A percentile compares a stretch with the other conserved stretches of the same genome.
phyloP scores from a whole-genome alignment of 2,888 invertebrate genomes.

The Agrochola lota region DNA sequence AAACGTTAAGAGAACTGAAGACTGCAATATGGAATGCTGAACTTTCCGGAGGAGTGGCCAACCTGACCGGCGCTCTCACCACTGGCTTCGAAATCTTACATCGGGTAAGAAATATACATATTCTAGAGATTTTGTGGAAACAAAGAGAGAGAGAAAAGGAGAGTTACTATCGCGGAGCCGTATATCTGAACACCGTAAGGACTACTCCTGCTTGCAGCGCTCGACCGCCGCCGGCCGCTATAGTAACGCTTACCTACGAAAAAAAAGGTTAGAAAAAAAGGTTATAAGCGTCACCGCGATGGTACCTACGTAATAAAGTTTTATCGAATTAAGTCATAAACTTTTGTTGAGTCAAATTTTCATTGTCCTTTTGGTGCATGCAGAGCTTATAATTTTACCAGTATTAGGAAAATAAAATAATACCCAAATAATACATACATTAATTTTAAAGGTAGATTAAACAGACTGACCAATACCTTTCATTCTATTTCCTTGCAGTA shows the following conservation, averaged over 20 bases:
- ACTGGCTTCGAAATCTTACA: slow-evolving; percentile 97
- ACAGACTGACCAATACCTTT: background rate
- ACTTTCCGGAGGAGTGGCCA: slow-evolving; percentile 94
- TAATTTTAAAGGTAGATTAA: background rate
- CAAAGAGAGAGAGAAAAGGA: background rate
- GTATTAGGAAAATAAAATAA: background rate
- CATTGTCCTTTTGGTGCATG: background rate
- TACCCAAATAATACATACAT: background rate
- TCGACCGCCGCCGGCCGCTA: no score
- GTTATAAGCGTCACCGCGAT: no score
- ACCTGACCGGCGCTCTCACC: slow-evolving; percentile 97
- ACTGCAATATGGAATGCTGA: slow-evolving; percentile 93
- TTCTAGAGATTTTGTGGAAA: background rate
- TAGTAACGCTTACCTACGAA: no score
- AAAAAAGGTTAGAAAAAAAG: no score
- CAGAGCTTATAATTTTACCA: background rate
- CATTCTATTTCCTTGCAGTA: slow-evolving; percentile 88
- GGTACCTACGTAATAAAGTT: no score
- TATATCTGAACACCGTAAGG: no score
- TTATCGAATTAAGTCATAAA: background rate
- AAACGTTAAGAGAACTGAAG: slow-evolving; percentile 95
- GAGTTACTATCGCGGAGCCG: background rate
- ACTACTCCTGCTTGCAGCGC: no score
- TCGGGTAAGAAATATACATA: slow-evolving; percentile 90
- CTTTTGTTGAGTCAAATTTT: background rate